These are phyloP conservation scores for Cynopterus brachyotis DNA, from an alignment of 2,113 vertebrate genomes.

Conservation along the genomic window DNA sequence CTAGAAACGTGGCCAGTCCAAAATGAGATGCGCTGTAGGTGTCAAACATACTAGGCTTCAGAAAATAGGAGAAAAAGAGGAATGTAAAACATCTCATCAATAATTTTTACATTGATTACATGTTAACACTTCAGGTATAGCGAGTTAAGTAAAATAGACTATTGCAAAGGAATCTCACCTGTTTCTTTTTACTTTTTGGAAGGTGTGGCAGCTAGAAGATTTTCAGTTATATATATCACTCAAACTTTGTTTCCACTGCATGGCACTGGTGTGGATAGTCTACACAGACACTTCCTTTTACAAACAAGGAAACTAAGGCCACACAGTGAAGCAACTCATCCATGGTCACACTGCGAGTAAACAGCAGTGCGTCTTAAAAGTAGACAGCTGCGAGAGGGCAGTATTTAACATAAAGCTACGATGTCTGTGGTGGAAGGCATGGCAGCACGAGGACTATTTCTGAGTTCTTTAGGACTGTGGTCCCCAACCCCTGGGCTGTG, in stretches of 20 bases:
- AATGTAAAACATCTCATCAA: neutral
- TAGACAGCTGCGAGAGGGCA: fast-evolving
- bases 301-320: neutral
- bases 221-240: neutral
- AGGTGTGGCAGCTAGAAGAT: neutral
- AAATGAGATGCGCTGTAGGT: neutral
- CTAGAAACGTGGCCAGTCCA: neutral
- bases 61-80: neutral
- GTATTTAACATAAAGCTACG: fast-evolving
- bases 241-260: neutral
- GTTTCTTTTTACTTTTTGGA: neutral
- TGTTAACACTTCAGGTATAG: neutral
- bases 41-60: neutral
- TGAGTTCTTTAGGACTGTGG: neutral
- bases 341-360: neutral
- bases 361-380: neutral
- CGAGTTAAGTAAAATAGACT: neutral
- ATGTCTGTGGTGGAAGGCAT: fast-evolving
- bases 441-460: fast-evolving
- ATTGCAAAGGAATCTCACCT: neutral
- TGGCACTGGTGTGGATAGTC: too few relatives aligned
- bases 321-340: fast-evolving
- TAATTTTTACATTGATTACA: neutral
- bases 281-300: neutral
- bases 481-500: too few relatives aligned